Evolutionary conservation across 2,888 invertebrate genomes (phyloP).

Genomic region (Caenorhabditis plicata): DNA sequence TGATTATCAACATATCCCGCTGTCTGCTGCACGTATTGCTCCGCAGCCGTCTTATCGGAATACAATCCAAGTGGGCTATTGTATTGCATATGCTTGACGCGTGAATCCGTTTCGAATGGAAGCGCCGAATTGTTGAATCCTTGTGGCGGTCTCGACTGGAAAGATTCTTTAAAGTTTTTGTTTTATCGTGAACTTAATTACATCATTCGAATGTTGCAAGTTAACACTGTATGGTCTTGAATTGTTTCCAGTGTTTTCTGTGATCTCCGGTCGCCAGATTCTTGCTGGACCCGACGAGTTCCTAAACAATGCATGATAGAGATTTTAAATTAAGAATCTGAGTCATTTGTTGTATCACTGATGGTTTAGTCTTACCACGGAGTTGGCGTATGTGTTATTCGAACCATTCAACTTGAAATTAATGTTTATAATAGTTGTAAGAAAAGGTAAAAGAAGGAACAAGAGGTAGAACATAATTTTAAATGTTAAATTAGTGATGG

Average conservation of each 20-base stretch:
- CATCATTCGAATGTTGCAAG: conserved; percentile 39
- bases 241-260: conserved; percentile 33
- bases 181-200: conserved; percentile 6
- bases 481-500: too few species aligned
- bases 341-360: neutral
- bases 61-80: conserved; percentile 48
- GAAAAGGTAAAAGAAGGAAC: neutral
- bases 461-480: neutral
- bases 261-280: conserved; percentile 52
- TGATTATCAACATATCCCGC: conserved; percentile 53
- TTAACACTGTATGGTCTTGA: conserved; percentile 35
- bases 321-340: neutral
- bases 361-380: conserved; percentile 35
- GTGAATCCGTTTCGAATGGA: conserved; percentile 49
- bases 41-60: conserved; percentile 52
- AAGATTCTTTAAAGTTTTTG: neutral
- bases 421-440: neutral
- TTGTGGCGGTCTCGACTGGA: conserved; percentile 39
- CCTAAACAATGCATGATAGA: conserved; percentile 26
- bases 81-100: conserved; percentile 50
- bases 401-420: conserved; percentile 27
- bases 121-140: conserved; percentile 49
- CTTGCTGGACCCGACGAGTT: conserved; percentile 34
- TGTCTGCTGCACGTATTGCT: conserved; percentile 58
- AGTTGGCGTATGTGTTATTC: conserved; percentile 44